Evolutionary conservation across 2,113 vertebrate species (phyloP).

Genomic region (Aleadryas rufinucha): DNA sequence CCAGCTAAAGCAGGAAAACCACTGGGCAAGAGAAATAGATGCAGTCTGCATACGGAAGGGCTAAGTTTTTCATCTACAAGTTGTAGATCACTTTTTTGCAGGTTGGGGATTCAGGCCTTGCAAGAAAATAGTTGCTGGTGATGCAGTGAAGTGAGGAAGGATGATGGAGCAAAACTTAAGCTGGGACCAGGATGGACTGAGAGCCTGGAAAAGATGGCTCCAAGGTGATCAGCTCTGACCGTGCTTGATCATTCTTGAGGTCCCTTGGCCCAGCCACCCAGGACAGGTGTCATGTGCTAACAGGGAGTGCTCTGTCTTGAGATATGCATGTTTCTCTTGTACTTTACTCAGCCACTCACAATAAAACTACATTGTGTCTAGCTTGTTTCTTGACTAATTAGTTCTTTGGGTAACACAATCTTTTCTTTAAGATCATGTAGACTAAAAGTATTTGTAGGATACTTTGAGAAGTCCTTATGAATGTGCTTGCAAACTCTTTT

Average conservation of each 20-base stretch:
- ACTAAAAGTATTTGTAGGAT: neutral
- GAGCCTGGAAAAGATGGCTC: neutral
- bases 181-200: neutral
- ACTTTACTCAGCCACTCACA: neutral
- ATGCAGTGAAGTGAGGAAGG: neutral
- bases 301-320: neutral
- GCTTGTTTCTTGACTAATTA: neutral
- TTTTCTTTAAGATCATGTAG: neutral
- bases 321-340: neutral
- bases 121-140: neutral
- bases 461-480: neutral
- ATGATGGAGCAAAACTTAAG: neutral
- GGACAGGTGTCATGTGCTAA: neutral
- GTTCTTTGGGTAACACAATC: neutral
- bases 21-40: neutral
- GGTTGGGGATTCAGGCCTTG: neutral
- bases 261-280: neutral
- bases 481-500: neutral
- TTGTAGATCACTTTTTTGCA: neutral
- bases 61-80: neutral
- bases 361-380: neutral
- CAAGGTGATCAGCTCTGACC: neutral
- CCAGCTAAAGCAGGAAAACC: neutral
- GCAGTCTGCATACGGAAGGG: neutral
- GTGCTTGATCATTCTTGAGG: neutral